Evolutionary conservation across 2,113 vertebrate genomes (phyloP).

Genomic region (Laterallus jamaicensis): DNA sequence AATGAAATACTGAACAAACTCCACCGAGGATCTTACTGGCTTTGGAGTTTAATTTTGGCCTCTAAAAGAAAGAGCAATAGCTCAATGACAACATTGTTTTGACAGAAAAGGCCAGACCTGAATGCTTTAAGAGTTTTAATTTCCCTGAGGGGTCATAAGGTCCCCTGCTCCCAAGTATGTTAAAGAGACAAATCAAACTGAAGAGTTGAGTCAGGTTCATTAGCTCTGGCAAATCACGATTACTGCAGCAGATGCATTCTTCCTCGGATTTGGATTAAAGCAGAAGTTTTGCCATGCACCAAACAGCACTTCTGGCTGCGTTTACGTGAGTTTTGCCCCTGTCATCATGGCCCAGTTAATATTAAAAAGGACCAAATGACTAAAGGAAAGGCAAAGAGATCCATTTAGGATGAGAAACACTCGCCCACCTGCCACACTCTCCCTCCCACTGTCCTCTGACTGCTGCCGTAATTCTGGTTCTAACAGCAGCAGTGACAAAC

Average conservation of each 20-base stretch:
- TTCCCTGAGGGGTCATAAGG: conserved; percentile 46
- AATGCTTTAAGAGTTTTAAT: conserved; percentile 51
- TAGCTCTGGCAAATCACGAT: conserved; percentile 13
- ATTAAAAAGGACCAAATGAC: background rate
- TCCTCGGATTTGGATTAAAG: background rate
- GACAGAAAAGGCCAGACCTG: conserved; percentile 2
- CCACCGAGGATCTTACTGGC: background rate
- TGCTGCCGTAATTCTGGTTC: background rate
- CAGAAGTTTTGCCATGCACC: background rate
- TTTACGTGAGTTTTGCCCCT: background rate
- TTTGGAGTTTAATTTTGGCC: conserved; percentile 4
- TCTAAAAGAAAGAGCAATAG: background rate
- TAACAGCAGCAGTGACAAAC: background rate
- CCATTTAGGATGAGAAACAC: background rate
- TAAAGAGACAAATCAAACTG: conserved; percentile 51
- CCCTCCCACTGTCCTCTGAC: background rate
- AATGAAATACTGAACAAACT: background rate
- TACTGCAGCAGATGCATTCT: background rate
- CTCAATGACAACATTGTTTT: conserved; percentile 13
- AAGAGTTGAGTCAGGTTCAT: conserved; percentile 12
- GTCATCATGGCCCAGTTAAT: background rate
- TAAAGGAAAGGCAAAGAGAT: background rate
- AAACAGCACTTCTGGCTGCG: background rate
- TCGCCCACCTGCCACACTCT: fast-evolving
- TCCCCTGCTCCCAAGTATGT: conserved; percentile 6